phyloP scores from a whole-genome alignment of 2,113 vertebrate genomes.

The Lophotis ruficrista region DNA sequence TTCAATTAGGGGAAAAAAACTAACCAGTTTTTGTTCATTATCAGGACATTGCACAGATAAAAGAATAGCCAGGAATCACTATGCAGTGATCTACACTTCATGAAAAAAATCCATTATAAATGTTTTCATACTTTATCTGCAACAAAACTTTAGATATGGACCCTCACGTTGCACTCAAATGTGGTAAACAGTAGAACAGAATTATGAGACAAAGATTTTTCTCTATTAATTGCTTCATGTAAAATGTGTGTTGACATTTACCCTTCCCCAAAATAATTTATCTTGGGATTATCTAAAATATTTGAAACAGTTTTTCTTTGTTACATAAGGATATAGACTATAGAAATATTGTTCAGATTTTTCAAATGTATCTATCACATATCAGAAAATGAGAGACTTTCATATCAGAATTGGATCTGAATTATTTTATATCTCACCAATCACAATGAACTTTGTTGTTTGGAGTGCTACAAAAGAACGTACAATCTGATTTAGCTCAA shows the following conservation, averaged over 20 bases:
- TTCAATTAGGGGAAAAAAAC: neutral
- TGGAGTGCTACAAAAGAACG: neutral
- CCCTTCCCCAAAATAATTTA: neutral
- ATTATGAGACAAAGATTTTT: neutral
- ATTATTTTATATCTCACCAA: neutral
- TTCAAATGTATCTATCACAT: neutral
- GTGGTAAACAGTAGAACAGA: neutral
- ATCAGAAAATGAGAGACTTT: neutral
- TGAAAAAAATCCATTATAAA: neutral
- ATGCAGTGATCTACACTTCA: neutral
- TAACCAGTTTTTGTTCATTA: neutral
- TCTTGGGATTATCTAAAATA: neutral
- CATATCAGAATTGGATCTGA: neutral
- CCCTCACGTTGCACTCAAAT: neutral
- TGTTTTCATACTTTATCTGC: neutral
- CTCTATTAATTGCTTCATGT: neutral
- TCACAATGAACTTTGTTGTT: neutral
- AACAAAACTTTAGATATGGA: neutral
- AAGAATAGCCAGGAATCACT: neutral
- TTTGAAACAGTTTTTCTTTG: neutral
- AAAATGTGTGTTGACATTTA: neutral
- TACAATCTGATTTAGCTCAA: neutral
- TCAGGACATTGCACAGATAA: neutral
- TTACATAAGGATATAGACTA: neutral
- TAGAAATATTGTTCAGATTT: neutral